phyloP scores from a whole-genome alignment of 2,113 vertebrate species.

The Melozone crissalis region DNA sequence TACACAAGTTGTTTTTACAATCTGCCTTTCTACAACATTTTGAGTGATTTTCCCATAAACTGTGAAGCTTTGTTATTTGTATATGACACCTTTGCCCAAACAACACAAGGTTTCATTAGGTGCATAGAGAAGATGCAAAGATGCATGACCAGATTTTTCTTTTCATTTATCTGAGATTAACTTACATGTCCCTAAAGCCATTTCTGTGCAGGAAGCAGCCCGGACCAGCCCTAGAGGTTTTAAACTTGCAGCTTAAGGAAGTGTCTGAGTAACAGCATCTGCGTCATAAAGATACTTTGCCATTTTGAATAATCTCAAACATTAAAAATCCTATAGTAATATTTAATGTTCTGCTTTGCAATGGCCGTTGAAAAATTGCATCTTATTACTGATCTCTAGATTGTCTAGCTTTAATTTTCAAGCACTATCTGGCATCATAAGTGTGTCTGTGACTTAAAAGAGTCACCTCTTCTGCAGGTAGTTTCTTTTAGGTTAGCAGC shows the following conservation, averaged over 20 bases:
- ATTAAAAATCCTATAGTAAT: background rate
- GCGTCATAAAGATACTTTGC: background rate
- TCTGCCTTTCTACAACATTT: background rate
- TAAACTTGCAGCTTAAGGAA: background rate
- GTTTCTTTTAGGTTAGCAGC: background rate
- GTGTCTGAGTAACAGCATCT: background rate
- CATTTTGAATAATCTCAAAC: background rate
- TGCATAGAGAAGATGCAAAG: background rate
- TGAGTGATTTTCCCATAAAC: background rate
- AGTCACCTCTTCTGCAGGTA: background rate
- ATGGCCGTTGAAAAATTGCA: background rate
- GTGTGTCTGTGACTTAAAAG: background rate
- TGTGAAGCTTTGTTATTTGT: background rate
- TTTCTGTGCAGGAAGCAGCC: background rate
- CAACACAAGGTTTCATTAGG: background rate
- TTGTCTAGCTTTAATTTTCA: background rate
- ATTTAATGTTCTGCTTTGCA: background rate
- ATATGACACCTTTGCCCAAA: background rate
- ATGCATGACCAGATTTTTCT: background rate
- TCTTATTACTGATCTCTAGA: background rate
- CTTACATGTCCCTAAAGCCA: background rate
- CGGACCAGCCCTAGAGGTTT: background rate
- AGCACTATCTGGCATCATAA: background rate
- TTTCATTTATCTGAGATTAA: background rate
- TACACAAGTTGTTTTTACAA: background rate